Conservation (phyloP, 2,797 vertebrate species). For the Urosaurus nigricauda region DNA sequence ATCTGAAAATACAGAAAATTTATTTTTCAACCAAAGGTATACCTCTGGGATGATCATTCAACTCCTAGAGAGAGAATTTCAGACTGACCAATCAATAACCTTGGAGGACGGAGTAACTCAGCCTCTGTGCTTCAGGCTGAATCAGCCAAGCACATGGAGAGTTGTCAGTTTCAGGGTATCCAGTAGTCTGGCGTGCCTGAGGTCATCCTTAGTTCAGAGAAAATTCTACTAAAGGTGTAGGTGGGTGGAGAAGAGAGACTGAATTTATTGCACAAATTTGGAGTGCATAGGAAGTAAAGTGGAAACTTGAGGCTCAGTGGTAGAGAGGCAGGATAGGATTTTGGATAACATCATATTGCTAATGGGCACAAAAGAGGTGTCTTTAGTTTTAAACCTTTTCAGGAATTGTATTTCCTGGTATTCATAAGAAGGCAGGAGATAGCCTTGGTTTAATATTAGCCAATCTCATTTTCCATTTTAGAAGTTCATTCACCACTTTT, state of each 20-base stretch:
- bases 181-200: too few relatives aligned
- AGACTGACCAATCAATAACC: too few relatives aligned
- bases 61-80: too few relatives aligned
- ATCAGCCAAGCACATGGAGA: too few relatives aligned
- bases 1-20: too few relatives aligned
- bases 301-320: neutral
- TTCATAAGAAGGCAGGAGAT: neutral
- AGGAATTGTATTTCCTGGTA: neutral
- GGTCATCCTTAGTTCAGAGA: too few relatives aligned
- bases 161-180: too few relatives aligned
- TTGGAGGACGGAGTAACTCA: too few relatives aligned
- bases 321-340: neutral
- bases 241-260: neutral
- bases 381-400: neutral
- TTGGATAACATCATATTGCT: neutral
- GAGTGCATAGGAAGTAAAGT: neutral
- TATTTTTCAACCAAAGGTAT: too few relatives aligned
- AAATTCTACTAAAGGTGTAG: too few relatives aligned
- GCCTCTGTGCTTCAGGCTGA: too few relatives aligned
- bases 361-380: neutral
- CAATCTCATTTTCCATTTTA: neutral
- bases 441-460: neutral
- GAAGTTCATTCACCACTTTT: neutral
- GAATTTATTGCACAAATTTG: neutral
- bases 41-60: too few relatives aligned